phyloP scores from a whole-genome alignment of 2,113 vertebrate species.

The Gallinago jamesoni region DNA sequence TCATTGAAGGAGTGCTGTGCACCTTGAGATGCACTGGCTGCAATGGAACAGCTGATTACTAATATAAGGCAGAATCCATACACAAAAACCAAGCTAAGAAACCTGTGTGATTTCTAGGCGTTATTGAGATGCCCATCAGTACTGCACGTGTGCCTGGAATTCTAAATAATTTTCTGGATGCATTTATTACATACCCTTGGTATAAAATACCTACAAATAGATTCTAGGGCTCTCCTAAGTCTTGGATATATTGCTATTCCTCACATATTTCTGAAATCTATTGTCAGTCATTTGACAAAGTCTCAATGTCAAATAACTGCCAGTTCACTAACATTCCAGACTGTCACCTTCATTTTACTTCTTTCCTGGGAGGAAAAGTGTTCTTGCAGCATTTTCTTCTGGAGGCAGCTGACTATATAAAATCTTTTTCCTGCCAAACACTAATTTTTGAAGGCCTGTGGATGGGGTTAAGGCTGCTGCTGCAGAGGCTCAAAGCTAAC shows the following conservation, averaged over 20 bases:
- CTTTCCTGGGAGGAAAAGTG: not conserved
- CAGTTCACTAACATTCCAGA: not conserved
- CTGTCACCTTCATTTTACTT: not conserved
- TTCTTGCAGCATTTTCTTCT: not conserved
- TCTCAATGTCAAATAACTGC: not conserved
- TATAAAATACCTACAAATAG: not conserved
- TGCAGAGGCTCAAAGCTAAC: not conserved
- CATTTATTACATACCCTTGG: not conserved
- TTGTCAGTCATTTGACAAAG: slow-evolving; percentile 17
- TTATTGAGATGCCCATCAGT: not conserved
- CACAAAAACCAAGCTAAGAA: not conserved
- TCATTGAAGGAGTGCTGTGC: not conserved
- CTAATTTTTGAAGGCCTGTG: not conserved
- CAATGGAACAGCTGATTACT: not conserved
- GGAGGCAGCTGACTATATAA: not conserved
- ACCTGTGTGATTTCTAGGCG: not conserved
- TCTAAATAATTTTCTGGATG: not conserved
- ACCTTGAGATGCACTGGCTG: not conserved
- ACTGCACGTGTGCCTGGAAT: not conserved
- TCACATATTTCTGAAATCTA: slow-evolving; percentile 1
- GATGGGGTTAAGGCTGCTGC: not conserved
- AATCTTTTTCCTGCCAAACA: not conserved
- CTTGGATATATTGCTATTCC: not conserved
- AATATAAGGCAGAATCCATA: not conserved
- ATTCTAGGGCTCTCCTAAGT: slow-evolving; percentile 1